These are phyloP conservation scores for Thripadectes ignobilis DNA, from an alignment of 2,797 vertebrate species.

Conservation along the genomic window DNA sequence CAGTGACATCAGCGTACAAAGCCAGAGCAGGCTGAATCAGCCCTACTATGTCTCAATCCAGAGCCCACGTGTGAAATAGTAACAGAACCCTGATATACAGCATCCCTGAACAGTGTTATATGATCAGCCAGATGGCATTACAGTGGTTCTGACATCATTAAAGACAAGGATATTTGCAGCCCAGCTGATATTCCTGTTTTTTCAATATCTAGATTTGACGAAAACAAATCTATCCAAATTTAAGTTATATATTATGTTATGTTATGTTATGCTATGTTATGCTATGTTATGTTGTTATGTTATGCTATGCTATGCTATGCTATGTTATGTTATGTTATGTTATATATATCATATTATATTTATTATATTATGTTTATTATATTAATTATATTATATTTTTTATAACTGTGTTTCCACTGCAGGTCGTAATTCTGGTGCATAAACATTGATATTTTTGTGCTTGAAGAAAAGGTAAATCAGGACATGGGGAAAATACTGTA, in stretches of 20 bases:
- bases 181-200: not conserved
- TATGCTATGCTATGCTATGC: too few relatives aligned
- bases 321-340: too few relatives aligned
- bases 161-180: not conserved
- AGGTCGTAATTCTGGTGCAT: not conserved
- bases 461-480: not conserved
- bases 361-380: too few relatives aligned
- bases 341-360: too few relatives aligned
- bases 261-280: not conserved
- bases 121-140: not conserved
- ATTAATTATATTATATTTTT: too few relatives aligned
- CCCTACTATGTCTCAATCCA: not conserved
- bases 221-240: not conserved
- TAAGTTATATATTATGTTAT: not conserved
- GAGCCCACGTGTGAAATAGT: not conserved
- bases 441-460: not conserved
- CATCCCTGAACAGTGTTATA: not conserved
- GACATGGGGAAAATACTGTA: not conserved
- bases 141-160: not conserved
- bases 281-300: too few relatives aligned
- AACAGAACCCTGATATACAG: not conserved
- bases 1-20: not conserved
- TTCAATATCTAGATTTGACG: not conserved
- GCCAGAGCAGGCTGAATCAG: not conserved
- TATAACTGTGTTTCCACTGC: not conserved